Evolutionary conservation across 2,888 invertebrate genomes (phyloP), one percentile per base, ranked within the genome.

Genomic region (Diaprepes abbreviatus): DNA sequence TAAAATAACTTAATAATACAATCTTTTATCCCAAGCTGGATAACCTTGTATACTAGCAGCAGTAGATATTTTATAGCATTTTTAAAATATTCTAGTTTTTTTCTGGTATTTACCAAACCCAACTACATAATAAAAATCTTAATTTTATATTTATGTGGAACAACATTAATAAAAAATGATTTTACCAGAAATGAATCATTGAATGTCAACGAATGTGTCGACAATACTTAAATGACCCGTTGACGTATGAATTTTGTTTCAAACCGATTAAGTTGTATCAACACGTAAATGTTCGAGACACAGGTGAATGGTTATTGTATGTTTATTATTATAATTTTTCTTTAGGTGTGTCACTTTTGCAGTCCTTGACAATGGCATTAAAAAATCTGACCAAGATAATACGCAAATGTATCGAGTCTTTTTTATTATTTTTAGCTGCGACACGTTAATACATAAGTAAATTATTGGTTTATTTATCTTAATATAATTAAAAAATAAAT

Each of bases 221-320:
- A 45, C 45, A 24, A 59, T 48, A 35, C 14, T 19, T 33, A 48
- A 59, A 45, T 33, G 31, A 31, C 35, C 21, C 48, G 12, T 14
- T 60, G 60, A 60, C 60, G 60, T 48, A 48, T 60, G 31, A 60
- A 16, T 14, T 14, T 48, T 35, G 48, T 48, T 60, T 50, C 12
- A 35, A 45, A 21, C 9, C 60, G n/a, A 60, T 60, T 60, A 60
- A 60, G 45, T 48, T 60, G 33, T 48, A 21, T 28, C 19, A 10
- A 60, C 60, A 60, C 60, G 60, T 60, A 48, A 16, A 21, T 3
- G 36, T 16, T 28, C 33, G 45, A 33, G 19, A 33, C 48, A 19
- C 60, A 35, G 48, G 60, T 60, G 60, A 60, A 60, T 60, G 48
- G 60, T 48, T 60, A 60, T 60, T 60, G 60, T 48, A 60, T 60